Percentiles rank a stretch among this genome's conserved stretches.
These are phyloP conservation scores for Silurus meridionalis DNA, from an alignment of 2,113 vertebrate genomes.

Conservation along the genomic window DNA sequence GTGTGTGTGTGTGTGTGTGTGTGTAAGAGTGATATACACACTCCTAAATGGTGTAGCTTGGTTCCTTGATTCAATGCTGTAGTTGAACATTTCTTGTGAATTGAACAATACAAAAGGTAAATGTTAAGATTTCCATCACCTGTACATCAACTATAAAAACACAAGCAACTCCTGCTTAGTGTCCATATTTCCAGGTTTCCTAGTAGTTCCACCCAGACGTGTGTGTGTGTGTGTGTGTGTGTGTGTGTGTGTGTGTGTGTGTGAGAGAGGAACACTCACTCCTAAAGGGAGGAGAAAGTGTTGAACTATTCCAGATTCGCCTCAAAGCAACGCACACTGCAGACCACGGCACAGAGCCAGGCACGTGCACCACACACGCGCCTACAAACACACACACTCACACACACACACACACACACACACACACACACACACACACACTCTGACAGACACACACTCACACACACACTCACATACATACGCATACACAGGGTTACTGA, in stretches of 20 bases:
- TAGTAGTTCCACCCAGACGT: background rate
- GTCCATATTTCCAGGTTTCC: too few species aligned
- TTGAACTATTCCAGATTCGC: conserved; percentile 23
- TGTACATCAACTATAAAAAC: too few species aligned
- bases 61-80: too few species aligned
- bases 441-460: background rate
- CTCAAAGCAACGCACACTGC: conserved; percentile 10
- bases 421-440: background rate
- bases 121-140: too few species aligned
- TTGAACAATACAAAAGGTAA: too few species aligned
- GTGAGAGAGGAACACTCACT: background rate
- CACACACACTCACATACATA: background rate
- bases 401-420: conserved; percentile 16
- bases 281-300: conserved; percentile 11
- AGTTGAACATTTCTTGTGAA: too few species aligned
- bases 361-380: conserved; percentile 4
- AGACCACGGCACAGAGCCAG: conserved; percentile 4
- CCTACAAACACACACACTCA: conserved; percentile 20
- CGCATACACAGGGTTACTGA: background rate
- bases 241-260: background rate
- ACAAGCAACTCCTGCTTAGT: too few species aligned
- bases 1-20: conserved; percentile 1
- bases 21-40: background rate
- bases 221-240: conserved; percentile 18
- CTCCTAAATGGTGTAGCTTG: too few species aligned